Base-by-base conservation (phyloP, 1,140 invertebrate species). In the Micrasema longulum region DNA sequence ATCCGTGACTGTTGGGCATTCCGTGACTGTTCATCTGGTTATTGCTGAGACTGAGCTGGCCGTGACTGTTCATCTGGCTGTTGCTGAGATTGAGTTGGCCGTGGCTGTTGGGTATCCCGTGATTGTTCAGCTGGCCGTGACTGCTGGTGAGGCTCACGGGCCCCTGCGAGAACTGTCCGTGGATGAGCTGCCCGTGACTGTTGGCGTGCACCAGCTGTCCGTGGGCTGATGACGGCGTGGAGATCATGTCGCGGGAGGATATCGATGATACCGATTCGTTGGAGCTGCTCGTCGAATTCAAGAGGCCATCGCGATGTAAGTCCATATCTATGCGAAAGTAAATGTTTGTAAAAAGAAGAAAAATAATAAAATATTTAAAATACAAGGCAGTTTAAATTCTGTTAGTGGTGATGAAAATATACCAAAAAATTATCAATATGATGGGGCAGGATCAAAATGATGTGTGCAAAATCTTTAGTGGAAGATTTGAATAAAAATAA, bases 221-320 rank as follows among this genome's bases (percentile, higher is more conserved):
- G 26, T 64, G 60, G 16, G 31, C 55, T 10, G 64, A 52, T 11
- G 71, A 38, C 1, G 55, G 43, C 31, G 41, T 45, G 26, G 63
- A 43, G 4, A 48, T 55, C 50, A 69, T 11, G 7, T 81, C 82
- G 70, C 85, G 81, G 12, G 83, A 84, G 2, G 88, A 88, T 41
- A 85, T 84, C 2, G 91, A 89, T 2, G 90, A 90, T 4, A 92
- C 88, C 14, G 91, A 92, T 81, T 92, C 91, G 79, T 89, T 92
- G 16, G 90, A 91, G 83, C 91, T 91, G 76, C 90, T 91, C 0
- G 89, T 90, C 6, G 83, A 78, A 81, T 62, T 81, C 76, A 68
- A 77, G 70, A 68, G 79, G 73, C 53, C 78, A 20, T 73, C 75
- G 14, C 75, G 52, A 36, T 74, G 75, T 9, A 53, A 63, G 5